phyloP scores from a whole-genome alignment of 1,140 invertebrate species.

The Tachypleus tridentatus region DNA sequence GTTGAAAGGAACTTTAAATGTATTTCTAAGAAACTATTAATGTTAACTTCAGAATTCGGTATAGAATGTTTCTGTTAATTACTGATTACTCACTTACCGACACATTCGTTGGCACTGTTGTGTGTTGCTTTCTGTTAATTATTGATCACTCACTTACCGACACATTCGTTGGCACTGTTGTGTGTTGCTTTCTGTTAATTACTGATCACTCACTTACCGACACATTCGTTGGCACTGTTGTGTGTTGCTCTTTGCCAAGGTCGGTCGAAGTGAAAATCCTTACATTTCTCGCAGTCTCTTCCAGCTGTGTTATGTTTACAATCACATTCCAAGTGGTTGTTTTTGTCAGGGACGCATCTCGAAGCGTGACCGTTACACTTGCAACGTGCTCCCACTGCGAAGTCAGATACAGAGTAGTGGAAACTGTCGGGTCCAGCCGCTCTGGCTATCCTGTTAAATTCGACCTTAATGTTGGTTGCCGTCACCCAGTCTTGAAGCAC shows the following conservation, averaged over 20 bases:
- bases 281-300: conserved; percentile 94
- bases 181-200: too few species aligned
- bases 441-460: conserved; percentile 23
- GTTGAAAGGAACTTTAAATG: too few species aligned
- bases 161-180: too few species aligned
- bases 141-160: too few species aligned
- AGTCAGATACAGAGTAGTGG: conserved; percentile 30
- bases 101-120: too few species aligned
- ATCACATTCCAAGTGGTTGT: conserved; percentile 75
- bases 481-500: conserved; percentile 40
- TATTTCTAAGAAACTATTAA: too few species aligned
- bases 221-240: conserved; percentile 92
- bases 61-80: too few species aligned
- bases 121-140: too few species aligned
- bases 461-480: conserved; percentile 27
- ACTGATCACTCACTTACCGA: conserved; percentile 52
- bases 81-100: too few species aligned
- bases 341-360: conserved; percentile 30
- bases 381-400: conserved; percentile 28
- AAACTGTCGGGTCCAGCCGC: conserved; percentile 26
- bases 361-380: conserved; percentile 26
- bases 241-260: conserved; percentile 95
- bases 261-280: conserved; percentile 94
- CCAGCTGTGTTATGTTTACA: conserved; percentile 98
- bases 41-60: too few species aligned